Percentiles rank a stretch among this genome's conserved stretches.
Evolutionary conservation across 2,113 vertebrate species (phyloP).

Genomic region (Mastomys coucha): DNA sequence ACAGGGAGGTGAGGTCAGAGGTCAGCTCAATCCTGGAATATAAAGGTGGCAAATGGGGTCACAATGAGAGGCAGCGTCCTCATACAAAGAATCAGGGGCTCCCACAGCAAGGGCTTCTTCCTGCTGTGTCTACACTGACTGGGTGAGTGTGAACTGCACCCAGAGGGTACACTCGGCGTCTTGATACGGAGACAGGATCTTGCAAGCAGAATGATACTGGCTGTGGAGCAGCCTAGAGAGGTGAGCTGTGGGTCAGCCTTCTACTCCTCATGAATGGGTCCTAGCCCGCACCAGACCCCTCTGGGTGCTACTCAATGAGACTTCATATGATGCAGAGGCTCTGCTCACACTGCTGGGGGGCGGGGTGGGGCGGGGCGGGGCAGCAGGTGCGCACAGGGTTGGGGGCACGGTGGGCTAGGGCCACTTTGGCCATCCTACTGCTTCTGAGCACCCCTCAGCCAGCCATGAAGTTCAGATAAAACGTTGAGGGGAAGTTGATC

Average conservation of each 20-base stretch:
- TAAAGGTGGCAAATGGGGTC: constrained; percentile 88
- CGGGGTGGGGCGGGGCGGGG: no score
- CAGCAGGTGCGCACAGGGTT: neutral
- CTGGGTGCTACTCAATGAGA: neutral
- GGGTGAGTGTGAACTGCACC: neutral
- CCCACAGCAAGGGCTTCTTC: neutral
- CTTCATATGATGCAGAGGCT: neutral
- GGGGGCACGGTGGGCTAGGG: neutral
- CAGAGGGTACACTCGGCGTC: rapidly evolving
- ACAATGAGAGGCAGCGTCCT: constrained; percentile 71
- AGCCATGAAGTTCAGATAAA: neutral
- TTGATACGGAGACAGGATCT: neutral
- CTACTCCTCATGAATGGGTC: neutral
- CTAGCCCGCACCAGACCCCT: neutral
- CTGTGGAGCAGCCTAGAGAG: neutral
- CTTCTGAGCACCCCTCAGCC: neutral
- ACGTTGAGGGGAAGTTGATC: neutral
- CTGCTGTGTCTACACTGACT: neutral
- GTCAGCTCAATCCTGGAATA: constrained; percentile 94
- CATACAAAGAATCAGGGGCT: neutral
- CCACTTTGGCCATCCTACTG: neutral
- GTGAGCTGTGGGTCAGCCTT: neutral
- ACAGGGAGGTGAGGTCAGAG: constrained; percentile 93
- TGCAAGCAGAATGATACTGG: neutral
- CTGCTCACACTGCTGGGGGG: neutral